Percentiles rank a stretch among this genome's conserved stretches.
Evolutionary conservation across 2,888 invertebrate genomes (phyloP).

Genomic region (Rhodophaea formosa): DNA sequence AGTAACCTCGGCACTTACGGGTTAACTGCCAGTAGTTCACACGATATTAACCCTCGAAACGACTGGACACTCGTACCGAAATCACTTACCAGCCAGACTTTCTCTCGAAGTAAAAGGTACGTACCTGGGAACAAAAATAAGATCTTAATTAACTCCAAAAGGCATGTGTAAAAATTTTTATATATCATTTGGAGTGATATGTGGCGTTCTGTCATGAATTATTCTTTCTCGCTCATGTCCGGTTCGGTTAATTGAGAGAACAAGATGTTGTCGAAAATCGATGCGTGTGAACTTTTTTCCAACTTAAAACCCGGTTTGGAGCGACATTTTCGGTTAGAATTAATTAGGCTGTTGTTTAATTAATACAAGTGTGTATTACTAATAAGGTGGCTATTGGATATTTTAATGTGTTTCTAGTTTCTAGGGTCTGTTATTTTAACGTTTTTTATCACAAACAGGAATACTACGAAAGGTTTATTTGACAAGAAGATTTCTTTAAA

Average conservation of each 20-base stretch:
- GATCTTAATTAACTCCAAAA: constrained; percentile 30
- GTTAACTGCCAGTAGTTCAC: constrained; percentile 22
- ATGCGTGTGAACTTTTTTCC: constrained; percentile 64
- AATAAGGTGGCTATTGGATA: not conserved
- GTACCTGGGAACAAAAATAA: constrained; percentile 29
- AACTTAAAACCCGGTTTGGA: constrained; percentile 48
- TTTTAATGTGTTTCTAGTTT: not conserved
- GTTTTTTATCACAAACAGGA: too few relatives aligned
- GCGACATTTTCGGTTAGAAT: constrained; percentile 38
- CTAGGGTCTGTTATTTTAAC: not conserved
- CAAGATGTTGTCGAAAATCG: constrained; percentile 61
- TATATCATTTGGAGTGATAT: constrained; percentile 55
- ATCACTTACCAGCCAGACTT: constrained; percentile 20
- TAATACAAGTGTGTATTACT: constrained; percentile 11
- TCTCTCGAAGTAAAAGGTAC: constrained; percentile 22
- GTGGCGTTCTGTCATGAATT: constrained; percentile 61
- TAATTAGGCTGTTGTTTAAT: constrained; percentile 14
- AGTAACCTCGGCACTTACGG: constrained; percentile 14
- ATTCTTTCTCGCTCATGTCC: constrained; percentile 61
- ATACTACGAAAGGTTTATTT: too few relatives aligned
- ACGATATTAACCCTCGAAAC: constrained; percentile 14
- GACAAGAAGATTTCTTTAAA: too few relatives aligned
- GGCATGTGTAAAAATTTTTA: constrained; percentile 30
- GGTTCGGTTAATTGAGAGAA: constrained; percentile 69
- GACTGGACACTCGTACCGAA: not conserved